Evolutionary conservation across 2,888 invertebrate genomes (phyloP), one percentile per base, ranked within the genome.

Genomic region (Podotricha telesiphe): DNA sequence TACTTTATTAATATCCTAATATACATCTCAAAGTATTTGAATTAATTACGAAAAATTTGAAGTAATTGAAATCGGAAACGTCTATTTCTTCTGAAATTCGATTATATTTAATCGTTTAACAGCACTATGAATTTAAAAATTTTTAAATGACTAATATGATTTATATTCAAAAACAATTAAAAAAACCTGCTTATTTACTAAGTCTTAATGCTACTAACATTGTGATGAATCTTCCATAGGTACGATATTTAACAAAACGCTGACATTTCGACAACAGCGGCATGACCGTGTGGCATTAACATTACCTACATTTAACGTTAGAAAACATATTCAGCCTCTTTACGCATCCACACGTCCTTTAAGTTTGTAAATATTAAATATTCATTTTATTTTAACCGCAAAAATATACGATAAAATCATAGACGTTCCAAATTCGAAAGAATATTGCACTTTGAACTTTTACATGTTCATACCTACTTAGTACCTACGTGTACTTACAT

Each of bases 201-300:
- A 53, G 20, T 62, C 48, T 55, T 17, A 55, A 34, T 37, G 13
- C 55, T 55, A 28, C 17, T 20, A 69, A 40, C 72, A 69, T 71
- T 68, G 59, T 74, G 67, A 72, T 67, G 58, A 69, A 68, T 74
- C 75, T 74, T 74, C 67, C 69, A 67, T 72, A 74, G 61, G 61
- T 67, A 81, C 75, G 81, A 79, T 84, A 82, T 84, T 84, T 80
- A 83, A 76, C 79, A 77, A 78, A 77, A 78, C 77, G 78, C 80
- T 86, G 86, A 80, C 86, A 87, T 86, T 85, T 86, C 78, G 74
- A 78, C 79, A 80, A 75, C 79, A 78, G 78, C 81, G 78, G 80
- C 79, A 76, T 78, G 78, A 82, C 80, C 82, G 79, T 78, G 73
- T 82, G 83, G 78, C 83, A 85, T 86, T 86, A 81, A 82, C 79